Base-by-base conservation (phyloP, 2,888 invertebrate species). In the Lysandra bellargus region DNA sequence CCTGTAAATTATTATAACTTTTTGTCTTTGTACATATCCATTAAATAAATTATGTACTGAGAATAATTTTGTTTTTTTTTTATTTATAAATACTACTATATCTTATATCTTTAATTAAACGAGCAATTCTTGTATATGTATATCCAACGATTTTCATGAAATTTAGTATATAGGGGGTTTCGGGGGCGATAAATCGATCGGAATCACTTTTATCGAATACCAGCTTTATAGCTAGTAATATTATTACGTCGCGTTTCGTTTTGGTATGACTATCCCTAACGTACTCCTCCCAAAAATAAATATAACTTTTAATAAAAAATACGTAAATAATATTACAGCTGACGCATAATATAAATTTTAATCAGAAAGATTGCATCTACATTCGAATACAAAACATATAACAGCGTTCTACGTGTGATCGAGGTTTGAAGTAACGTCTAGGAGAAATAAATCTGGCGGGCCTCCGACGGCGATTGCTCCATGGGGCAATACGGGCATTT, bases 401-500 rank as follows among this genome's bases (percentile, higher is more conserved):
- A 75, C 30, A 37, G 60, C n/a, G 60, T 53, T 49, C 33, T 37
- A 23, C 5, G 44, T 49, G 37, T 86, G 12, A 49, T 17, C 44
- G 40, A 69, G 7, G 49, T 12, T 49, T 5, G 30, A 30, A 49
- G 12, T 12, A 4, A n/a, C n/a, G 30, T 53, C 90, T 88, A 94
- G 94, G 97, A 99, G 95, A 99, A 99, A 92, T 97, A 98, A 88
- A 99, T 98, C 89, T 98, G 97, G 88, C 97, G 96, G 77, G 99
- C 99, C 89, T 99, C 99, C 80, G 97, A 96, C 37, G 98, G 98
- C 84, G 97, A 97, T 89, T 99, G 99, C 92, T 99, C 99, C 90
- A 98, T 97, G 0, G 99, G 99, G 88, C 99, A 99, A 93, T 99
- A 99, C 0, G 99, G 99, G 88, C 99, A 99, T 95, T 99, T 99